A percentile compares a stretch with the other conserved stretches of the same genome.
phyloP scores from a whole-genome alignment of 2,113 vertebrate genomes.

The mouse (Mus musculus) region DNA sequence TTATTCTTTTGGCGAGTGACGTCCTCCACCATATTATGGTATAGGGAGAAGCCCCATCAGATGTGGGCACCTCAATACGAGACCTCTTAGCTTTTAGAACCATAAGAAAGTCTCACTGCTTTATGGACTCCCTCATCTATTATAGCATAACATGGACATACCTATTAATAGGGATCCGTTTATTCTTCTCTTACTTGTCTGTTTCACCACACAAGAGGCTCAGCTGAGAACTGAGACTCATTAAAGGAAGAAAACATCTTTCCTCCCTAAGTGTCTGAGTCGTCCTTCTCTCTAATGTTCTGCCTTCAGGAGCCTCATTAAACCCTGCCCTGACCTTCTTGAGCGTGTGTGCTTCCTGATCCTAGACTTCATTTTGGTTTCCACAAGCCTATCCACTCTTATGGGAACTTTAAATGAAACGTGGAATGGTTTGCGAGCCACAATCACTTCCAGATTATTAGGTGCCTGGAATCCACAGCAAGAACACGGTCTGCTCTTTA shows the following conservation, averaged over 20 bases:
- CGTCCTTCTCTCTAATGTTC: constrained; percentile 40
- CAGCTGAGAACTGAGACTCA: background rate
- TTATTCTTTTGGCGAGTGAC: background rate
- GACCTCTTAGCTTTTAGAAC: background rate
- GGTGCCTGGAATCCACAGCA: background rate
- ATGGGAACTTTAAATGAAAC: constrained; percentile 4
- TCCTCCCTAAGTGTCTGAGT: background rate
- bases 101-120: background rate
- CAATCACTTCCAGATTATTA: constrained; percentile 19
- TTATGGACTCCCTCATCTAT: background rate
- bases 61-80: background rate
- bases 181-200: background rate
- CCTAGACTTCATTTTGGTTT: background rate
- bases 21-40: background rate
- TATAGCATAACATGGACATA: background rate
- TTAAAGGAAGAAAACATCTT: background rate
- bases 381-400: background rate
- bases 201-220: background rate
- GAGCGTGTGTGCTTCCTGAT: background rate
- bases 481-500: constrained; percentile 7
- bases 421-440: background rate
- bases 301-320: background rate
- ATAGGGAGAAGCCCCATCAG: background rate
- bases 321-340: background rate
- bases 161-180: background rate